Evolutionary conservation across 2,113 vertebrate species (phyloP).

Genomic region (Peucedramus taeniatus): DNA sequence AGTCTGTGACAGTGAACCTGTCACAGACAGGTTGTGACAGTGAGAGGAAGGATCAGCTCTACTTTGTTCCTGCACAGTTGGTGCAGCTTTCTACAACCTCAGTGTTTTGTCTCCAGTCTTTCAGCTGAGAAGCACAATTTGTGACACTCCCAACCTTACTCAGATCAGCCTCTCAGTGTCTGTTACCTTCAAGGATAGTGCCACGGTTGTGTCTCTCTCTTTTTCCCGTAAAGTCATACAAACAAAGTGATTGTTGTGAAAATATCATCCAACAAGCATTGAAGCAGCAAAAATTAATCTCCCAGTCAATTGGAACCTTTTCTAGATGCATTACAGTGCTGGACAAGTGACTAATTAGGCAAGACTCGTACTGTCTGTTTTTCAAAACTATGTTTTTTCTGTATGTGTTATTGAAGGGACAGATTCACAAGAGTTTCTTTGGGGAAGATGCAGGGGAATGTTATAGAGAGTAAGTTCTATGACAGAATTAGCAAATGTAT

Average conservation of each 20-base stretch:
- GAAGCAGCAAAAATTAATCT: background rate
- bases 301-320: background rate
- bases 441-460: slow-evolving; percentile 37
- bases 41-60: background rate
- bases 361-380: slow-evolving; percentile 2
- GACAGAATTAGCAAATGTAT: slow-evolving; percentile 69
- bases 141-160: background rate
- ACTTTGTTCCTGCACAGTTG: background rate
- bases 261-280: background rate
- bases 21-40: background rate
- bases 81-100: background rate
- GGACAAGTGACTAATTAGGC: slow-evolving; percentile 30
- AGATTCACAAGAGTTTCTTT: slow-evolving; percentile 46
- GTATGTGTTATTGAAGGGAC: slow-evolving; percentile 11
- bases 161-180: background rate
- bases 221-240: background rate
- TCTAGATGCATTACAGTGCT: background rate
- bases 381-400: background rate
- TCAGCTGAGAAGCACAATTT: background rate
- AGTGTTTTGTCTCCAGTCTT: background rate
- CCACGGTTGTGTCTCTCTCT: background rate
- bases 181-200: background rate
- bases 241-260: background rate
- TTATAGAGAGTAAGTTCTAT: slow-evolving; percentile 58
- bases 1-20: background rate